A percentile compares a stretch with the other conserved stretches of the same genome.
Evolutionary conservation across 2,113 vertebrate genomes (phyloP).

Genomic region (Nesoenas mayeri): DNA sequence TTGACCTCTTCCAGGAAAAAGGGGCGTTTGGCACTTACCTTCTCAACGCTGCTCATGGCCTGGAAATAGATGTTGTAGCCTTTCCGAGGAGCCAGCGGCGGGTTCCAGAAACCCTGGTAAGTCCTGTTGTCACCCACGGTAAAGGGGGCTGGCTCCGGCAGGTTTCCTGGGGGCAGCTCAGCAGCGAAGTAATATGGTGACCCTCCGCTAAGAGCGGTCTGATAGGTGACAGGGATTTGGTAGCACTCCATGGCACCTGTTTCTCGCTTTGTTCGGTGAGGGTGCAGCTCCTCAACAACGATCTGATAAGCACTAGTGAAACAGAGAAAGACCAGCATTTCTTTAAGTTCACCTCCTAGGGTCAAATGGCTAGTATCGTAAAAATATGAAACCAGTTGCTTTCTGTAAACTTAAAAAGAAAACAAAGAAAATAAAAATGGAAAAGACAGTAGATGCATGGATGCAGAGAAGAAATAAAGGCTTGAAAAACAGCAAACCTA

Average conservation of each 20-base stretch:
- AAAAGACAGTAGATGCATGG: neutral
- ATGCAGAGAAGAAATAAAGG: neutral
- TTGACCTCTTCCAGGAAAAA: neutral
- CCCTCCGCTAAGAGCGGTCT: conserved; percentile 82
- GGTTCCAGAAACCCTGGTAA: conserved; percentile 97
- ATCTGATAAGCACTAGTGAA: conserved; percentile 91
- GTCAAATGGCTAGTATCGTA: neutral
- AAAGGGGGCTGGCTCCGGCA: conserved; percentile 91
- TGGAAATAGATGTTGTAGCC: conserved; percentile 99
- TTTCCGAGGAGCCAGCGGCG: conserved; percentile 92
- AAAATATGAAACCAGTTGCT: neutral
- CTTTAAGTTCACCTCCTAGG: neutral
- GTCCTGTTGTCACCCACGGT: conserved; percentile 98
- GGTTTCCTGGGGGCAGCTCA: conserved; percentile 89
- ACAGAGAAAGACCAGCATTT: neutral
- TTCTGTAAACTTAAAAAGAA: neutral
- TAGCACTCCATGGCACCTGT: conserved; percentile 89
- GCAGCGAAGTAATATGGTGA: conserved; percentile 95
- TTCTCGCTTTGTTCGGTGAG: conserved; percentile 87
- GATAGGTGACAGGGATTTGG: conserved; percentile 90
- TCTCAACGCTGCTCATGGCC: conserved; percentile 97
- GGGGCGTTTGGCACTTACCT: conserved; percentile 77
- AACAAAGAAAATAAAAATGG: neutral
- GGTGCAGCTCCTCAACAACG: conserved; percentile 92
- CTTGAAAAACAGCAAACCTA: neutral